Conservation (phyloP, 1,140 invertebrate species). For the Planococcus citri region DNA sequence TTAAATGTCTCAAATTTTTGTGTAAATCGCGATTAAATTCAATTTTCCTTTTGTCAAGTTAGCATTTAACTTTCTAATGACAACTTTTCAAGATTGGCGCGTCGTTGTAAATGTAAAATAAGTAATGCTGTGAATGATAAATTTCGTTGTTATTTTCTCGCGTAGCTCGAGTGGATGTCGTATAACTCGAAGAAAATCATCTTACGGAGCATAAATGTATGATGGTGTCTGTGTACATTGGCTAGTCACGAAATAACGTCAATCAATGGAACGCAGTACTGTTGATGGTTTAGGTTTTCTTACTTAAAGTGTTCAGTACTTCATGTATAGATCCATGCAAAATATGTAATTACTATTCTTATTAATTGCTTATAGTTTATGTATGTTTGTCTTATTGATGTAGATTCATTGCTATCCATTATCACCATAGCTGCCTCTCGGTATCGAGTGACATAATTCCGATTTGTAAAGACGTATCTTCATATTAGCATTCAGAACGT, state of each 20-base stretch:
- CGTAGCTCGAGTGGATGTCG: neutral
- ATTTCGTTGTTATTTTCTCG: neutral
- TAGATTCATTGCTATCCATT: neutral
- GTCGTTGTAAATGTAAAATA: neutral
- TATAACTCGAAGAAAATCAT: neutral
- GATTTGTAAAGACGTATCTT: too few species aligned
- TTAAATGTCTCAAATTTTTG: neutral
- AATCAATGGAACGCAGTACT: conserved; percentile 12
- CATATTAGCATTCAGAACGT: too few species aligned
- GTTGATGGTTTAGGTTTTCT: neutral
- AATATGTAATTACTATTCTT: conserved; percentile 7
- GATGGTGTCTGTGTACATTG: neutral
- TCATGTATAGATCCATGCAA: conserved; percentile 20
- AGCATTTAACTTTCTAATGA: conserved; percentile 13
- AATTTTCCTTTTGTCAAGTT: neutral
- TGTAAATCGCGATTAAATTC: neutral
- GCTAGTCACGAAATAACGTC: neutral
- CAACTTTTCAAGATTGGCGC: conserved; percentile 18
- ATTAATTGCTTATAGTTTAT: neutral
- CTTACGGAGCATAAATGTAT: neutral
- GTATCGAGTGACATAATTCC: too few species aligned
- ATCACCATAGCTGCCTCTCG: neutral
- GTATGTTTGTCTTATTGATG: neutral
- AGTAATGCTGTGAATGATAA: too few species aligned
- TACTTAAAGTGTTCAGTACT: conserved; percentile 7